These are phyloP conservation scores for Neoniphon sammara DNA, from an alignment of 2,797 vertebrate species.

Conservation along the genomic window DNA sequence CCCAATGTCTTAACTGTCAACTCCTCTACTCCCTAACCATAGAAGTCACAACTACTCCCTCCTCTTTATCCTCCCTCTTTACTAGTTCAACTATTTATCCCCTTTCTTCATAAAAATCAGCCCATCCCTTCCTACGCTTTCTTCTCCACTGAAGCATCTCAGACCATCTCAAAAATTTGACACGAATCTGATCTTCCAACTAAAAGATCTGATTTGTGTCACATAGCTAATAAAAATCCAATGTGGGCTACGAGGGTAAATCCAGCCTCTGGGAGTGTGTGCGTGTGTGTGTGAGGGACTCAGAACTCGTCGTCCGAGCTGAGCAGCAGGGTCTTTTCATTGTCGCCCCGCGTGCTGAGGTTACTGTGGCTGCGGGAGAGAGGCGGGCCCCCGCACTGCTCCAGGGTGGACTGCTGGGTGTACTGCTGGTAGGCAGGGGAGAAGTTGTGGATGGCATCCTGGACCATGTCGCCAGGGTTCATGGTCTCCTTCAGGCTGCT, in stretches of 20 bases:
- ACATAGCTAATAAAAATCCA: slow-evolving; percentile 23
- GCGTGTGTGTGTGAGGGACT: slow-evolving; percentile 45
- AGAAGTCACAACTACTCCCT: slow-evolving; percentile 18
- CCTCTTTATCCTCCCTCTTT: slow-evolving; percentile 11
- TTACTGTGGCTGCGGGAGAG: slow-evolving; percentile 92
- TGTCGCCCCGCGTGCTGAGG: slow-evolving; percentile 87
- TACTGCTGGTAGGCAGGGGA: slow-evolving; percentile 99
- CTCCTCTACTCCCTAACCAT: slow-evolving; percentile 5
- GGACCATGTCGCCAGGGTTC: slow-evolving; percentile 98
- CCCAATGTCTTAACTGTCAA: slow-evolving; percentile 13
- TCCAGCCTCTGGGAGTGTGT: slow-evolving; percentile 11
- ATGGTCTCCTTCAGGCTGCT: slow-evolving; percentile 99
- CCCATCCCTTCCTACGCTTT: background rate
- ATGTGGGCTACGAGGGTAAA: slow-evolving; percentile 18
- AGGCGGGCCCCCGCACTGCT: slow-evolving; percentile 83
- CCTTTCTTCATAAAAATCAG: background rate
- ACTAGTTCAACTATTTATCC: background rate
- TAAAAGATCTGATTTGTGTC: slow-evolving; percentile 42
- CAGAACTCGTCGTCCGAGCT: slow-evolving; percentile 98
- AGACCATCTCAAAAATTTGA: background rate
- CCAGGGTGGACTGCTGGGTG: slow-evolving; percentile 97
- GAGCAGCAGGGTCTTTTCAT: slow-evolving; percentile 96
- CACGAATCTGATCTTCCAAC: slow-evolving; percentile 26
- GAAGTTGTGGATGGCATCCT: slow-evolving; percentile 99
- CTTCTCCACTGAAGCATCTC: background rate